Conservation (phyloP, 2,113 vertebrate genomes). For the Riparia riparia region DNA sequence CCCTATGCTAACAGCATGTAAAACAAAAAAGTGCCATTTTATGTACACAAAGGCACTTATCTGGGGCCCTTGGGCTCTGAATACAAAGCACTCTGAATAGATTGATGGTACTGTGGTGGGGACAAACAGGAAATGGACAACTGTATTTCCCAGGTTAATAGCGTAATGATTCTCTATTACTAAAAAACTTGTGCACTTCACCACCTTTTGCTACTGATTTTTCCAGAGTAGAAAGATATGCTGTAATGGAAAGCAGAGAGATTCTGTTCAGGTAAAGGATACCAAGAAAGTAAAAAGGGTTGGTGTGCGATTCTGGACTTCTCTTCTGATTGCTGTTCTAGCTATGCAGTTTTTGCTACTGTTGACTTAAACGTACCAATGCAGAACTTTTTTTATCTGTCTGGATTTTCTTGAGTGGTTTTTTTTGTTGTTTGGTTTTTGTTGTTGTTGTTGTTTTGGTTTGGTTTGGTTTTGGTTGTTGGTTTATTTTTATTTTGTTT, state of each 20-base stretch:
- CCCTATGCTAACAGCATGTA: constrained; percentile 85
- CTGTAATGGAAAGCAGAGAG: constrained; percentile 12
- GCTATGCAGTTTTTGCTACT: not conserved
- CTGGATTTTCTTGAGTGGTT: too few relatives aligned
- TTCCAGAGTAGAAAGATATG: constrained; percentile 26
- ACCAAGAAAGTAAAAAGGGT: not conserved
- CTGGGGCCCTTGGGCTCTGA: constrained; percentile 73
- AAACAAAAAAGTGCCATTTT: constrained; percentile 84
- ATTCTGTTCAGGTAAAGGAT: not conserved
- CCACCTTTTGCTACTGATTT: constrained; percentile 59
- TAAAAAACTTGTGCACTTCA: constrained; percentile 65
- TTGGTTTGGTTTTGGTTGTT: too few relatives aligned
- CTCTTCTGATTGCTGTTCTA: not conserved
- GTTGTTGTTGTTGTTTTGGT: too few relatives aligned
- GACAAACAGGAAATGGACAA: constrained; percentile 79
- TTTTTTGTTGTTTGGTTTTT: not conserved
- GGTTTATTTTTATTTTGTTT: too few relatives aligned
- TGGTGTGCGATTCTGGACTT: not conserved
- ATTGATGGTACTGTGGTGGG: constrained; percentile 79
- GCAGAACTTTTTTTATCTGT: not conserved
- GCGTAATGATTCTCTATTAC: constrained; percentile 72
- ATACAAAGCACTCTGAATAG: constrained; percentile 79
- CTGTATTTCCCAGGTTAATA: constrained; percentile 75
- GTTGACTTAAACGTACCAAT: not conserved
- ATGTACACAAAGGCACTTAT: constrained; percentile 85